Percentiles rank a stretch among this genome's conserved stretches.
phyloP scores from a whole-genome alignment of 1,140 invertebrate species.

The Acromyrmex charruanus region DNA sequence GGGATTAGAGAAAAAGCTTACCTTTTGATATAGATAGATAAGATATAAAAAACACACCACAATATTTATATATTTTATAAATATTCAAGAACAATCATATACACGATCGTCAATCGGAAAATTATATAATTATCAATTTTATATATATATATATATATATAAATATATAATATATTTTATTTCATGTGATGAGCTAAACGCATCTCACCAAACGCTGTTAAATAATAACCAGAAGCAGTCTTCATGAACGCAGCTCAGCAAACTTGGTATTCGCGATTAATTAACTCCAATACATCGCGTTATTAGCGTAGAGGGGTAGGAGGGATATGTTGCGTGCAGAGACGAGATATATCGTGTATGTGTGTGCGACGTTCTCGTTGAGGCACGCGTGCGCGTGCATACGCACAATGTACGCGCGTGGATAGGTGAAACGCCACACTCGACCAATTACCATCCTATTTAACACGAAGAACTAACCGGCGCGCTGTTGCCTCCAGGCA shows the following conservation, averaged over 20 bases:
- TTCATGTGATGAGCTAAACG: neutral
- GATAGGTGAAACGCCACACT: slow-evolving; percentile 64
- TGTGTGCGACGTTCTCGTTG: neutral
- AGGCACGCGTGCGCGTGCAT: slow-evolving; percentile 22
- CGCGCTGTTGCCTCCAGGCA: slow-evolving; percentile 39
- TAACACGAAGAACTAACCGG: slow-evolving; percentile 61
- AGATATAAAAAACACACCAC: neutral
- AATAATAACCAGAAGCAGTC: slow-evolving; percentile 56
- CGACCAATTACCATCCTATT: slow-evolving; percentile 64
- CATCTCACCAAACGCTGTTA: slow-evolving; percentile 6
- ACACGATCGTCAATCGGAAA: neutral
- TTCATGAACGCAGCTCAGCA: slow-evolving; percentile 32
- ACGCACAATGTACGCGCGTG: slow-evolving; percentile 19
- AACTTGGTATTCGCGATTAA: slow-evolving; percentile 65
- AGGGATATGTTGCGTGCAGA: slow-evolving; percentile 6
- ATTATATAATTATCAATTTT: neutral
- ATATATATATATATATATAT: neutral
- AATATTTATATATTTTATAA: neutral
- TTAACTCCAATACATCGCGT: slow-evolving; percentile 61
- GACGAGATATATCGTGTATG: neutral
- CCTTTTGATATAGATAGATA: neutral
- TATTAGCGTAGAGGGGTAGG: slow-evolving; percentile 27
- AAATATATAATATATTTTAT: too few relatives aligned
- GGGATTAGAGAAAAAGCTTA: neutral
- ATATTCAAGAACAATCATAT: neutral